A percentile compares a stretch with the other conserved stretches of the same genome.
Evolutionary conservation across 2,888 invertebrate species (phyloP).

Genomic region (Troilus luridus): DNA sequence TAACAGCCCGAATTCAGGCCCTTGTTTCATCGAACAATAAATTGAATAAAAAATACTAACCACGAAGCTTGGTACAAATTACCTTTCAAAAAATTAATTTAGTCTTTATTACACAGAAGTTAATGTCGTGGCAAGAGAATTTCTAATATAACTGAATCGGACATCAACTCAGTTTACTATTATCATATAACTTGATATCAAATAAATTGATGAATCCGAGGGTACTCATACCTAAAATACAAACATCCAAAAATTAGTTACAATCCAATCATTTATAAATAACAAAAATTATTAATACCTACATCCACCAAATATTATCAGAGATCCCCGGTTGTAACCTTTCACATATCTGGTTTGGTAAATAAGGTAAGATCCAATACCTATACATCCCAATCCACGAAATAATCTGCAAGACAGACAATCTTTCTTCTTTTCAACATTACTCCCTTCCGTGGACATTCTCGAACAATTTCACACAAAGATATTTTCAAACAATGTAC

Average conservation of each 20-base stretch:
- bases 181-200: neutral
- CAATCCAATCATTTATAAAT: neutral
- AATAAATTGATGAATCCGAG: neutral
- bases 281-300: neutral
- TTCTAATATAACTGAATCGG: neutral
- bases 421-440: neutral
- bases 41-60: neutral
- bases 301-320: neutral
- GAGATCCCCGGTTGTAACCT: slow-evolving; percentile 1
- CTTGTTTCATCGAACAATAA: neutral
- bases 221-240: neutral
- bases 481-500: neutral
- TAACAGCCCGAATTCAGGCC: neutral
- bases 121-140: neutral
- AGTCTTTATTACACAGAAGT: neutral
- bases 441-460: neutral
- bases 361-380: slow-evolving; percentile 1
- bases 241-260: neutral
- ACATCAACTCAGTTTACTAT: neutral
- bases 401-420: slow-evolving; percentile 21
- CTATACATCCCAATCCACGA: neutral
- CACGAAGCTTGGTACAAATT: neutral
- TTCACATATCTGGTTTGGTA: neutral
- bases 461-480: too few species aligned
- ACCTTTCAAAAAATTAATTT: neutral